Percentiles rank a stretch among this genome's conserved stretches.
These are phyloP conservation scores for Digitonthophagus gazella DNA, from an alignment of 2,888 invertebrate genomes.

Conservation along the genomic window DNA sequence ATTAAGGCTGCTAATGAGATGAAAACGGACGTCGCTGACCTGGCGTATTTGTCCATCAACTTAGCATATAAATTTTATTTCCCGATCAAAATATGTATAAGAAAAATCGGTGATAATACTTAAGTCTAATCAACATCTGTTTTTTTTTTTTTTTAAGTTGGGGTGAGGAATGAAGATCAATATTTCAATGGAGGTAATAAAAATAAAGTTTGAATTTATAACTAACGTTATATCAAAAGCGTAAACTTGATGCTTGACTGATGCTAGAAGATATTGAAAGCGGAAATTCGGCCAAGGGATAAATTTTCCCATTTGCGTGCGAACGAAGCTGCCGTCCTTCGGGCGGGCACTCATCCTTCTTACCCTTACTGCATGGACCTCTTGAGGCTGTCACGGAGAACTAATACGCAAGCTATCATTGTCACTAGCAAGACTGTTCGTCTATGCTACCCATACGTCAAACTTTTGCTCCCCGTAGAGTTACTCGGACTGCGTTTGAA, in stretches of 20 bases:
- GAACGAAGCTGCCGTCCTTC: constrained; percentile 10
- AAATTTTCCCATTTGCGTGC: constrained; percentile 49
- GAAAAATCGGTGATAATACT: too few species aligned
- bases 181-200: too few species aligned
- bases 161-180: too few species aligned
- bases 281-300: constrained; percentile 33
- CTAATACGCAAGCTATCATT: constrained; percentile 48
- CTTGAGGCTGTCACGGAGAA: constrained; percentile 31
- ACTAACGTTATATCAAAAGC: constrained; percentile 23
- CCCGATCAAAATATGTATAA: neutral
- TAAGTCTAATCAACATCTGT: too few species aligned
- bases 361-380: constrained; percentile 21
- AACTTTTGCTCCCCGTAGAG: constrained; percentile 34
- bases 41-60: neutral
- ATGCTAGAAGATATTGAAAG: constrained; percentile 25
- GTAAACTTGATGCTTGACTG: constrained; percentile 27
- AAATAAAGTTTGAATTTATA: constrained; percentile 17
- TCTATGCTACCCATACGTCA: constrained; percentile 43
- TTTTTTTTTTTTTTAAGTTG: too few species aligned
- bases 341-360: constrained; percentile 14
- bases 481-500: neutral
- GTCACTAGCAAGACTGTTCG: constrained; percentile 42
- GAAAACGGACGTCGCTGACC: constrained; percentile 9
- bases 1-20: constrained; percentile 22
- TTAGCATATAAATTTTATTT: neutral